Evolutionary conservation across 2,888 invertebrate species (phyloP).

Genomic region (Rhogogaster chlorosoma): DNA sequence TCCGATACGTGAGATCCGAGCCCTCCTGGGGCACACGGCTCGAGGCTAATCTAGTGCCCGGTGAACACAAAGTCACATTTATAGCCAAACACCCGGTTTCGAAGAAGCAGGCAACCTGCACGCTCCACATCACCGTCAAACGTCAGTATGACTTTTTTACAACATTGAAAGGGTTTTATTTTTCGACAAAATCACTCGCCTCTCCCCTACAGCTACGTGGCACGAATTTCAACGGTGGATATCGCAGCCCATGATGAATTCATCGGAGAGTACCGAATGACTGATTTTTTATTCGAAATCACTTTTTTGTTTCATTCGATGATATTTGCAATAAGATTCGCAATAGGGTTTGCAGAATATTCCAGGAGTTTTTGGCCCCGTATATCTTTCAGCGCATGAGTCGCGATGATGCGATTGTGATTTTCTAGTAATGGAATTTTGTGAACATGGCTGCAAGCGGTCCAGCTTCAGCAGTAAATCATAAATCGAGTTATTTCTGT

Average conservation of each 20-base stretch:
- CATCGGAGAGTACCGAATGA: not conserved
- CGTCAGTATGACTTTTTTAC: constrained; percentile 62
- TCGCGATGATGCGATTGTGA: not conserved
- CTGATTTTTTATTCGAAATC: not conserved
- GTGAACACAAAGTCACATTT: constrained; percentile 79
- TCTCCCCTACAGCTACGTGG: not conserved
- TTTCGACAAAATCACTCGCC: not conserved
- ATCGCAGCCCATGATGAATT: not conserved
- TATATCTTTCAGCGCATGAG: not conserved
- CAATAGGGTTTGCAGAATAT: no score
- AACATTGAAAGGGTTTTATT: not conserved
- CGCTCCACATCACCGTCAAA: constrained; percentile 76
- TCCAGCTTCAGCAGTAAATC: not conserved
- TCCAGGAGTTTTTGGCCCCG: no score
- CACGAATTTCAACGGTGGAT: not conserved
- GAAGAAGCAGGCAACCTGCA: constrained; percentile 78
- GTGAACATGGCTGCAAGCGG: not conserved
- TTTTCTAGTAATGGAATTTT: constrained; percentile 11
- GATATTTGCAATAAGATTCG: no score
- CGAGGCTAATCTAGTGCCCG: constrained; percentile 78
- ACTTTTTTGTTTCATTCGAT: no score
- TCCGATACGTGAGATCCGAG: constrained; percentile 78
- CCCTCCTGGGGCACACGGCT: constrained; percentile 79
- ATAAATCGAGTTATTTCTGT: constrained; percentile 27
- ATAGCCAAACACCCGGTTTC: constrained; percentile 79